Evolutionary conservation across 2,888 invertebrate genomes (phyloP), one percentile per base, ranked within the genome.

Genomic region (Bellardia pandia): DNA sequence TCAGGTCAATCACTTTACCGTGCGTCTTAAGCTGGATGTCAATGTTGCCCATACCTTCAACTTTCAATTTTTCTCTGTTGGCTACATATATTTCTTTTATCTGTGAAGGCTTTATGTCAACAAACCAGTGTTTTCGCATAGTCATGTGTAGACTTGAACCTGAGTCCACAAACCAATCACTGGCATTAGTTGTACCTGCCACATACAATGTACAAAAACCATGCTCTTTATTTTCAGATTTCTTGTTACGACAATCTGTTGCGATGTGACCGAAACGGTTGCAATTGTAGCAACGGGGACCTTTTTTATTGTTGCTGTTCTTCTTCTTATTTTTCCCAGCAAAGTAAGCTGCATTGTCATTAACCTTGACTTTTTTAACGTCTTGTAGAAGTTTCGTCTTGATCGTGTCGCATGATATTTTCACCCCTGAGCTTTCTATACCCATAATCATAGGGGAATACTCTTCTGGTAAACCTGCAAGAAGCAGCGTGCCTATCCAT

Each of bases 361-460:
- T 6, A 51, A 13, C 51, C 56, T 58, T 72, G 30, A 14, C 1
- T 3, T 72, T 74, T 30, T 64, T 72, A 48, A 68, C 66, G 16
- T 74, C 66, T 16, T 86, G 79, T 14, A 83, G 58, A 6, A 88
- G 60, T 42, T 86, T 88, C 7, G 86, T 88, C 30, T 84, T 86
- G 1, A 81, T 78, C 11, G 82, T 68, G n/a, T 85, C 81, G 3
- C 51, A 79, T 16, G 78, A 58, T 2, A 33, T 33, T 33, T 33
- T 33, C 4, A 33, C 33, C 2, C 33, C 33, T 3, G 33, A 33
- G 33, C 33, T 33, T 33, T 33, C 33, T 3, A 33, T 33, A 4
- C 33, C 33, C 33, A 33, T 33, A 3, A 33, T 33, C 33, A 33
- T 33, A 4, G 33, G 33, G 2, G 33, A 2, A 33, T 33, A 33